A percentile compares a stretch with the other conserved stretches of the same genome.
phyloP scores from a whole-genome alignment of 2,113 vertebrate genomes.

The Coptodon rendalli region DNA sequence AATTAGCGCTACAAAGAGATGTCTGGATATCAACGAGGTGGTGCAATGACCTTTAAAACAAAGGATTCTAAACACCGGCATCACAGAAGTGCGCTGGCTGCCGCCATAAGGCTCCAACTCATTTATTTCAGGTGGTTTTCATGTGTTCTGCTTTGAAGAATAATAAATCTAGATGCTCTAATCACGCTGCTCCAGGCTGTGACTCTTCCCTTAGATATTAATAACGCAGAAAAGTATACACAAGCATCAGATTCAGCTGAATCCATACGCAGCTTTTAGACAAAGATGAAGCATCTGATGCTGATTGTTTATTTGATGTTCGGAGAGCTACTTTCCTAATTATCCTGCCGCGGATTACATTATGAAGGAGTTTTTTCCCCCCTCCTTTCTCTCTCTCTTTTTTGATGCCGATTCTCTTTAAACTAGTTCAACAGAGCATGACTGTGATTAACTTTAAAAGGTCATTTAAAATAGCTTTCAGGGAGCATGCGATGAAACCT shows the following conservation, averaged over 20 bases:
- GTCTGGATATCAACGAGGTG: constrained; percentile 47
- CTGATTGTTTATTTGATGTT: constrained; percentile 49
- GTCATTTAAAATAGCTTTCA: constrained; percentile 59
- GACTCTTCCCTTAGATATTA: constrained; percentile 48
- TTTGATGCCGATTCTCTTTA: constrained; percentile 23
- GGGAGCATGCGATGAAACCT: constrained; percentile 49
- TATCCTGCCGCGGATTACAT: constrained; percentile 19
- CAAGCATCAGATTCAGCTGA: constrained; percentile 20
- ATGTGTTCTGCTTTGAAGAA: constrained; percentile 45
- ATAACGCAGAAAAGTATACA: constrained; percentile 39
- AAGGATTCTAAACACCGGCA: constrained; percentile 36
- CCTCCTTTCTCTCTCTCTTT: not conserved
- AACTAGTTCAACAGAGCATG: constrained; percentile 38
- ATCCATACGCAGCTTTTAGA: constrained; percentile 34
- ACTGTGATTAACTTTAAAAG: constrained; percentile 64
- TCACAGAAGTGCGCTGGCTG: not conserved
- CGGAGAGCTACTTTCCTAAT: constrained; percentile 27
- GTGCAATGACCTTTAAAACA: constrained; percentile 57
- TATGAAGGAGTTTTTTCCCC: not conserved
- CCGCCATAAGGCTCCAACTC: not conserved
- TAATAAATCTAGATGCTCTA: constrained; percentile 35
- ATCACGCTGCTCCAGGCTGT: constrained; percentile 35
- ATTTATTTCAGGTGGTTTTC: constrained; percentile 45
- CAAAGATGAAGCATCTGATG: constrained; percentile 31
- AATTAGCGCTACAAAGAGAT: constrained; percentile 55